Evolutionary conservation across 2,113 vertebrate species (phyloP).

Genomic region (Ceyx melanurus): DNA sequence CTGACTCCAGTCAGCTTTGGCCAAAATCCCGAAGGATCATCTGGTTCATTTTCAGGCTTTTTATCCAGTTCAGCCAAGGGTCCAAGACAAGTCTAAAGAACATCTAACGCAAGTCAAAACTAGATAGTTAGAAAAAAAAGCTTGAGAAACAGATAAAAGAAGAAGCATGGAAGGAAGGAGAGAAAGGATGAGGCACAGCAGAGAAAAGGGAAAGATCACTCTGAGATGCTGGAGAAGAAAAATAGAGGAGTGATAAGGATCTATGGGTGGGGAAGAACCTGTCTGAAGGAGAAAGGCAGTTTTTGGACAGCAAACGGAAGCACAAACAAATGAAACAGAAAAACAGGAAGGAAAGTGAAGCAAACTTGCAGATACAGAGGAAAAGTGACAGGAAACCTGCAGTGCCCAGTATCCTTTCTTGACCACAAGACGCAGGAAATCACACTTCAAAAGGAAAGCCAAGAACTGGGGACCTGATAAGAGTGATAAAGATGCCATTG

Average conservation of each 20-base stretch:
- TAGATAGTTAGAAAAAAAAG: neutral
- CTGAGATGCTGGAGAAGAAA: neutral
- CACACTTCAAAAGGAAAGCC: conserved; percentile 50
- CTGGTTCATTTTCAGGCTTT: neutral
- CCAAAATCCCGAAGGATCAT: neutral
- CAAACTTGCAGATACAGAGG: conserved; percentile 24
- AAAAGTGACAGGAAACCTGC: conserved; percentile 59
- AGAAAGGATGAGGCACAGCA: neutral
- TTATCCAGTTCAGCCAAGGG: neutral
- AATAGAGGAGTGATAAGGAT: conserved; percentile 24
- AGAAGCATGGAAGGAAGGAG: neutral
- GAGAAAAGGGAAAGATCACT: neutral
- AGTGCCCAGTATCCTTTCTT: conserved; percentile 31
- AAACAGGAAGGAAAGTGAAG: conserved; percentile 61
- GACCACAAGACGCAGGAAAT: conserved; percentile 38
- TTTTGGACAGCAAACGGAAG: conserved; percentile 39
- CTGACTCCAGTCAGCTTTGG: neutral
- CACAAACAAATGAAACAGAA: conserved; percentile 62
- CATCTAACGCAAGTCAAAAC: neutral
- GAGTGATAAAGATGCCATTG: conserved; percentile 15
- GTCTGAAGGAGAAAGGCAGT: neutral
- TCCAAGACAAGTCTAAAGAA: neutral
- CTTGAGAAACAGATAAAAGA: conserved; percentile 8
- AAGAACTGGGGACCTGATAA: conserved; percentile 32
- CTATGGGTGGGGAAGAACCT: neutral